Percentiles rank a stretch among this genome's conserved stretches.
Evolutionary conservation across 2,113 vertebrate species (phyloP).

Genomic region (Thymallus thymallus): DNA sequence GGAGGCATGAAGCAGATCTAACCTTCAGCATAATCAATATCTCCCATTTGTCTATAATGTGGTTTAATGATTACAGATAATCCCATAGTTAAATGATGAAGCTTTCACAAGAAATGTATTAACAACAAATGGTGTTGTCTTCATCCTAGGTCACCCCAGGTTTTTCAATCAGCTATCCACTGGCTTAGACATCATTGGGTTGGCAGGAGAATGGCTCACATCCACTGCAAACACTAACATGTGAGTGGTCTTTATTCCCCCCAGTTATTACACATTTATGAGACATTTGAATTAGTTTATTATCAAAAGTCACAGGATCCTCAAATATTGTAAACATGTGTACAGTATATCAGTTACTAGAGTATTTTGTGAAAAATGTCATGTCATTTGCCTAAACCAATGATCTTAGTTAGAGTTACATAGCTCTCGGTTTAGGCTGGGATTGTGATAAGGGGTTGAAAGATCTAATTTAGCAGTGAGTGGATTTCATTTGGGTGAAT

Average conservation of each 20-base stretch:
- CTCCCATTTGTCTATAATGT: slow-evolving; percentile 44
- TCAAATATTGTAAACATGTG: not conserved
- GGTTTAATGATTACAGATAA: slow-evolving; percentile 43
- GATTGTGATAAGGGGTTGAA: not conserved
- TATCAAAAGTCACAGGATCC: not conserved
- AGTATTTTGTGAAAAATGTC: not conserved
- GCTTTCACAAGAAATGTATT: not conserved
- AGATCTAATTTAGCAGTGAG: not conserved
- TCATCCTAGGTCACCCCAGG: slow-evolving; percentile 87
- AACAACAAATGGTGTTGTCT: not conserved
- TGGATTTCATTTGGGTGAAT: not conserved
- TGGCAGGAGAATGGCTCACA: slow-evolving; percentile 97
- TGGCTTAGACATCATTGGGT: slow-evolving; percentile 92
- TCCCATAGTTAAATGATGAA: slow-evolving; percentile 6
- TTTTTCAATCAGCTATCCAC: slow-evolving; percentile 99
- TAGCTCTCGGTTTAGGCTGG: not conserved
- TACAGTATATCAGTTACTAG: too few species aligned
- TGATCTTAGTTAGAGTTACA: not conserved
- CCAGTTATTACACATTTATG: too few species aligned
- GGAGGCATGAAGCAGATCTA: not conserved
- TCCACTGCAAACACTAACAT: slow-evolving; percentile 98
- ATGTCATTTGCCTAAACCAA: not conserved
- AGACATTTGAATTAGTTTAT: too few species aligned
- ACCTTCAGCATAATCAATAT: slow-evolving; percentile 29
- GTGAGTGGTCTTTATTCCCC: slow-evolving; percentile 74